Evolutionary conservation across 2,888 invertebrate genomes (phyloP).

Genomic region (Tipula vernalis): DNA sequence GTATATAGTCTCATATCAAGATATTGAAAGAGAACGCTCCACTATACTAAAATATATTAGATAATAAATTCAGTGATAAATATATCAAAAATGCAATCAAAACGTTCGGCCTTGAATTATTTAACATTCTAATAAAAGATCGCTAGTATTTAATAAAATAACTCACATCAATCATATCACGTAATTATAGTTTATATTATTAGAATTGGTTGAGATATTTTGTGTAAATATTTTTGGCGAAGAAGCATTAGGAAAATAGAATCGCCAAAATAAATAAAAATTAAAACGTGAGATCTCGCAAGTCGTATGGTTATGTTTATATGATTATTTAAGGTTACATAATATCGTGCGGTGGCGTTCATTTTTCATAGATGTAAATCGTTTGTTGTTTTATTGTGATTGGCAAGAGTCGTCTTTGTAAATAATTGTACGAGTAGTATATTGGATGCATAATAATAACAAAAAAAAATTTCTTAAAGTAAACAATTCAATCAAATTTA

Average conservation of each 20-base stretch:
- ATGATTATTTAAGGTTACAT: not conserved
- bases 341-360: not conserved
- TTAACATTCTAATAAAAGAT: not conserved
- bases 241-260: not conserved
- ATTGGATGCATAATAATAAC: too few relatives aligned
- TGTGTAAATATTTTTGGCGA: not conserved
- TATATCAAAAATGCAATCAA: not conserved
- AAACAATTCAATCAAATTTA: not conserved
- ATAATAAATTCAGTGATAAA: too few relatives aligned
- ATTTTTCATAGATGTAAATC: not conserved
- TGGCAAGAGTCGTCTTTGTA: not conserved
- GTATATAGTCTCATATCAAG: too few relatives aligned
- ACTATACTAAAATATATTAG: too few relatives aligned
- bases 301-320: not conserved
- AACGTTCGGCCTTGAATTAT: not conserved
- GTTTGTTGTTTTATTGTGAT: not conserved
- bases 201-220: not conserved
- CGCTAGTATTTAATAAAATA: not conserved
- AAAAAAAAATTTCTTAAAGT: not conserved
- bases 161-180: not conserved
- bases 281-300: not conserved
- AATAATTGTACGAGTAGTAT: too few relatives aligned
- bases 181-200: not conserved
- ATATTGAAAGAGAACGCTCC: too few relatives aligned
- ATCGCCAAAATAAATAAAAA: not conserved